Conservation (phyloP, 2,113 vertebrate genomes). For the Glaucidium brasilianum region DNA sequence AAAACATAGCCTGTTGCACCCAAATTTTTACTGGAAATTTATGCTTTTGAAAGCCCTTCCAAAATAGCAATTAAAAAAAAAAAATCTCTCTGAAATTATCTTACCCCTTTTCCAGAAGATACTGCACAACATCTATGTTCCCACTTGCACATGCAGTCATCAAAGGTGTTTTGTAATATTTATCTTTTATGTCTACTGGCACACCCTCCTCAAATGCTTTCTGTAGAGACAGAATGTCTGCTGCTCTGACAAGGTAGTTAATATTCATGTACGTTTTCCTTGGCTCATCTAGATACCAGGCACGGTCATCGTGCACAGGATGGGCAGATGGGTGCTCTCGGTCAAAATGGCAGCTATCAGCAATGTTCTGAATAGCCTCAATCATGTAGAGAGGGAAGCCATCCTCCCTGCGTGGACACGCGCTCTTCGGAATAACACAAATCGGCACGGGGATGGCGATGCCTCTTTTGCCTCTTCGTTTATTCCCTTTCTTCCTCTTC, state of each 20-base stretch:
- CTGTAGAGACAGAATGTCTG: constrained; percentile 84
- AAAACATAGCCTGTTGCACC: background rate
- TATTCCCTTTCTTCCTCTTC: constrained; percentile 60
- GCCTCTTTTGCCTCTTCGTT: constrained; percentile 69
- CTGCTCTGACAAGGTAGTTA: constrained; percentile 81
- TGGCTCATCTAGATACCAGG: constrained; percentile 85
- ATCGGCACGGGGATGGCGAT: constrained; percentile 79
- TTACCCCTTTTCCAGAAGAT: constrained; percentile 86
- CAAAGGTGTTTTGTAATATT: constrained; percentile 89
- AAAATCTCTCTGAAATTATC: background rate
- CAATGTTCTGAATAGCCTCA: constrained; percentile 70
- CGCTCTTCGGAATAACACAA: constrained; percentile 72
- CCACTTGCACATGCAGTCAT: constrained; percentile 87
- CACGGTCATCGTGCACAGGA: constrained; percentile 86
- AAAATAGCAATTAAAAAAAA: background rate
- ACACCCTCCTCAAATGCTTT: constrained; percentile 84
- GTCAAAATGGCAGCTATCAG: constrained; percentile 70
- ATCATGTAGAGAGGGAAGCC: constrained; percentile 88
- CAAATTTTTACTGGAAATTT: background rate
- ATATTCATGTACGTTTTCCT: constrained; percentile 76
- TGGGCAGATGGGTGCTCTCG: constrained; percentile 77
- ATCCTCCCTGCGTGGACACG: constrained; percentile 53
- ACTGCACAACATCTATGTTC: constrained; percentile 79
- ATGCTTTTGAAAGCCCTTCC: background rate
- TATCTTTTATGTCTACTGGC: constrained; percentile 85